Conservation (phyloP, 2,113 vertebrate genomes). For the Nicator chloris region DNA sequence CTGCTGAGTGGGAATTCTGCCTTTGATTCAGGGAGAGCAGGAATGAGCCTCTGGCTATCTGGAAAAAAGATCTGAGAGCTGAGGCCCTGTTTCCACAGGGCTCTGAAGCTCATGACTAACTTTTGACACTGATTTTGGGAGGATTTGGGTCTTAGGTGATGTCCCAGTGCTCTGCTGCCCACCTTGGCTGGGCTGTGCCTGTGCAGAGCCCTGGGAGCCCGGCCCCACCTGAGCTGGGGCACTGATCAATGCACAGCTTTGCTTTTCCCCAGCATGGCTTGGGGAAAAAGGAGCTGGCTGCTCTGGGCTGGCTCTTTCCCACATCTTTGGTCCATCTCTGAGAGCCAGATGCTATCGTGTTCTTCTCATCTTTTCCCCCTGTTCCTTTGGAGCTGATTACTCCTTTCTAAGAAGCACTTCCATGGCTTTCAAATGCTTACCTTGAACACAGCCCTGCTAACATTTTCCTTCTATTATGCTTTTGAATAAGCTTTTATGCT, state of each 20-base stretch:
- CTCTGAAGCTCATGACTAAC: background rate
- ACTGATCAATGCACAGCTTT: background rate
- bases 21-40: background rate
- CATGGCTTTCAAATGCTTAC: background rate
- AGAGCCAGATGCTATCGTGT: background rate
- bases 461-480: background rate
- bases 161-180: background rate
- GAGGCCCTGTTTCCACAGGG: background rate
- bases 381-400: background rate
- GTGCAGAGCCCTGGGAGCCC: background rate
- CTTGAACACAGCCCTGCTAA: background rate
- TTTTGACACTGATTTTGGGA: background rate
- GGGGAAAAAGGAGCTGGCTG: background rate
- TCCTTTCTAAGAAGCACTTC: background rate
- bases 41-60: slow-evolving; percentile 28
- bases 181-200: background rate
- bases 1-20: background rate
- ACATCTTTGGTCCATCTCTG: background rate
- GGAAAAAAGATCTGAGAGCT: background rate
- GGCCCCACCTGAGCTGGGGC: background rate
- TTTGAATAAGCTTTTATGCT: background rate
- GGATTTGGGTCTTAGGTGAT: background rate
- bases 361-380: background rate
- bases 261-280: background rate
- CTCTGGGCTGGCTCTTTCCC: background rate